Evolutionary conservation across 2,113 vertebrate species (phyloP), one percentile per base, ranked within the genome.

Genomic region (Hirundichthys speculiger): DNA sequence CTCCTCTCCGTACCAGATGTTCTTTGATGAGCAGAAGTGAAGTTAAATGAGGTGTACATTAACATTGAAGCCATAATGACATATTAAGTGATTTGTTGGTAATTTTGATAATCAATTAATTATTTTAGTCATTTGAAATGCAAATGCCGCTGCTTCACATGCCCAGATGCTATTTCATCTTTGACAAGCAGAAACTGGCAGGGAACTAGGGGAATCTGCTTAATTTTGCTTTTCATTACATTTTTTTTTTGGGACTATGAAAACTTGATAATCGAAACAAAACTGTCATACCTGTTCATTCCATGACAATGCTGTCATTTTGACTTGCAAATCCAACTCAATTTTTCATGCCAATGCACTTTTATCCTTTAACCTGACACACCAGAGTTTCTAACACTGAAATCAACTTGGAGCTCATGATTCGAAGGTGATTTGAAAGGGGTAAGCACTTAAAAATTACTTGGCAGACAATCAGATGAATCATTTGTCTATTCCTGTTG

Each of bases 1-100:
- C 49, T 59, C 65, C 60, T 22, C 61, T 55, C 20, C 21, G 18
- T 71, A 20, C 21, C 49, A 66, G 64, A 73, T 69, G 51, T 61
- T 71, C 54, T 48, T 48, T 65, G 30, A 34, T 34, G 30, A 21
- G 4, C 21, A 5, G 13, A 48, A 19, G 46, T 11, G 21, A 3
- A 48, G 5, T 7, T 49, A 49, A 49, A 49, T 34, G 7, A 34
- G 30, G 30, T 34, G 11, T 34, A 10, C 3, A 34, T 10, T 34
- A 10, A 34, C 30, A 34, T 34, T 34, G 30, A 10, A 34, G 30
- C 30, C 9, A 34, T 34, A 34, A 34, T 34, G 30, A 34, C 30
- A 10, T 34, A 34, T 34, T 34, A 34, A 34, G 7, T 34, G 30
- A 10, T 34, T 34, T 34, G 30, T 34, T 34, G 30, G 11, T 10